Evolutionary conservation across 2,797 vertebrate species (phyloP), one percentile per base, ranked within the genome.

Genomic region (Clarias platycephalus): DNA sequence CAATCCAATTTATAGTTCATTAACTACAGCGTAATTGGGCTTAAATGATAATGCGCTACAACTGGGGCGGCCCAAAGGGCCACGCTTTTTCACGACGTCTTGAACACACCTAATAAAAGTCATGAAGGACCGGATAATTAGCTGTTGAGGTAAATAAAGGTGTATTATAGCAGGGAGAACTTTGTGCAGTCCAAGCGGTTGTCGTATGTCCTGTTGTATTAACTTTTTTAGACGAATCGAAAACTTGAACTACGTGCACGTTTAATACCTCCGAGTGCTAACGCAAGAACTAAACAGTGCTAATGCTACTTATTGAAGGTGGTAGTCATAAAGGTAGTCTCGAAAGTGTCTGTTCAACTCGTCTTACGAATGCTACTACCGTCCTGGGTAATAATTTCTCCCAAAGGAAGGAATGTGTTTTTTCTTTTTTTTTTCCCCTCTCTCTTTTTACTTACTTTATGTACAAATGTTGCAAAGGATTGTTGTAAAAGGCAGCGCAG

Each of bases 401-500:
- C 63, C 55, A 71, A 81, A 84, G 67, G 15, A 40, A 9, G 55
- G 83, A 81, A 79, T 82, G 58, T 84, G 86, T 70, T 71, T 85
- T 79, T 84, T 70, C 80, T 74, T 40, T 68, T 60, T 20, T 28
- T 20, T 9, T 85, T 76, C 84, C 44, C 75, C 16, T 64, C 7
- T 49, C 80, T 77, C 77, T 85, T 76, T 76, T 34, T 58, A 66
- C 79, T 70, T 79, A 83, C 87, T 80, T 76, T 63, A 58, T 55
- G 77, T 85, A 87, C 76, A 60, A 86, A 84, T 76, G 68, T 88
- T 87, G 91, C 88, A 85, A 84, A 87, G 90, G 88, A 89, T 89
- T 88, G 88, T 88, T 80, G 91, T 89, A 89, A 90, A 82, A 91
- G 87, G 91, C 89, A 90, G 88, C 37, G 89, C 91, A 91, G 89